Evolutionary conservation across 2,888 invertebrate species (phyloP).

Genomic region (Netelia virgata): DNA sequence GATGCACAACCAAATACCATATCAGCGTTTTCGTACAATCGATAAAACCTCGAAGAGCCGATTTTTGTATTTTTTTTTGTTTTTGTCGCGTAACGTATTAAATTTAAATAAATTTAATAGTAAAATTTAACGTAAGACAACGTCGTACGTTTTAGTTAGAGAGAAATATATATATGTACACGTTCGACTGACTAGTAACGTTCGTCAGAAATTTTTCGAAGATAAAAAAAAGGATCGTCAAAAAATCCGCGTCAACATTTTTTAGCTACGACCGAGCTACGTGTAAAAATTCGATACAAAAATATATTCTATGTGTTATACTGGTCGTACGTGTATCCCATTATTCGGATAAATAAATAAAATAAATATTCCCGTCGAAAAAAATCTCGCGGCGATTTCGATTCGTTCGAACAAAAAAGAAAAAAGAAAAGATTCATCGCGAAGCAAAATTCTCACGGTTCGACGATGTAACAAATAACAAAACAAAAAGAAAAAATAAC

Average conservation of each 20-base stretch:
- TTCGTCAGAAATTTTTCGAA: slow-evolving; percentile 6
- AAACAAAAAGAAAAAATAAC: slow-evolving; percentile 29
- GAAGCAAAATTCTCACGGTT: neutral
- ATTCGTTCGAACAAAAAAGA: slow-evolving; percentile 10
- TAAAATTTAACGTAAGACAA: neutral
- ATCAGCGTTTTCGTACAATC: slow-evolving; percentile 57
- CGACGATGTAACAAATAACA: neutral
- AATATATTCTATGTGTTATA: neutral
- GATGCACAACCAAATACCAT: slow-evolving; percentile 80
- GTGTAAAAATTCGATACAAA: neutral
- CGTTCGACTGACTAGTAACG: slow-evolving; percentile 48
- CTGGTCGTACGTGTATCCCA: slow-evolving; percentile 6
- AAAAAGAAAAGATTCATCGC: slow-evolving; percentile 58
- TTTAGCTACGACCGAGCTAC: neutral
- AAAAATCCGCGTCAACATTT: slow-evolving; percentile 11
- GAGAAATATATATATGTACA: slow-evolving; percentile 17
- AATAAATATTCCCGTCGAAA: slow-evolving; percentile 20
- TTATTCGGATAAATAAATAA: slow-evolving; percentile 30
- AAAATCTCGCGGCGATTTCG: too few species aligned
- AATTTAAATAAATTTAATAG: neutral
- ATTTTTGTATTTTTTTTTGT: too few species aligned
- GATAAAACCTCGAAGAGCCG: slow-evolving; percentile 31
- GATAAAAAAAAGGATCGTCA: neutral
- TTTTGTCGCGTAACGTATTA: neutral
- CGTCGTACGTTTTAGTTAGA: too few species aligned